Base-by-base conservation (phyloP, 2,888 invertebrate species). In the Nemapogon koenigi region DNA sequence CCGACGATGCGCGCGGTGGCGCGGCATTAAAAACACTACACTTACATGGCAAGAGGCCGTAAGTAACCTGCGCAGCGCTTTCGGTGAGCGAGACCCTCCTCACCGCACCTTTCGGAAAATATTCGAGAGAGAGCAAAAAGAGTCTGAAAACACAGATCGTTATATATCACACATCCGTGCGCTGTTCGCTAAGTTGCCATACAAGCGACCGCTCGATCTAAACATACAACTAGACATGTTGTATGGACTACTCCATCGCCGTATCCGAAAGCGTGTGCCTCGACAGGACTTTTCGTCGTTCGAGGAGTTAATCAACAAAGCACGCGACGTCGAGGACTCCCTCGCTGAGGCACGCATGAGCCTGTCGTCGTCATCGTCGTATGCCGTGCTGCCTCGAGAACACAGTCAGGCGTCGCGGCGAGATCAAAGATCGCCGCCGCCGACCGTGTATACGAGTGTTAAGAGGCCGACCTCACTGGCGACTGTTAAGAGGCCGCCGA, bases 191-290 rank as follows among this genome's bases (percentile, higher is more conserved):
- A 37, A 41, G 17, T 16, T 45, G 16, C 10, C 26, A 0, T 27
- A 37, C 27, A 10, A 16, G 3, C n/a, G n/a, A n/a, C n/a, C n/a
- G n/a, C 19, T 42, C 1, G n/a, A 33, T 2, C 37, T 39, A 10
- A 14, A 8, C 1, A 40, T 41, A 2, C 37, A 44, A 17, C 18
- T 46, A 2, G 49, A 49, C 19, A 45, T 49, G 40, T 28, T 40
- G 0, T 49, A 47, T 18, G 45, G 49, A 1, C 38, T 49, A 2
- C 31, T 48, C 4, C 40, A 47, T 38, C 30, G 38, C 1, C 37
- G 45, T 4, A 43, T 47, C 13, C 37, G 46, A 3, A 38, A 49
- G 19, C 39, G 41, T 16, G 32, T 47, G 3, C 16, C 41, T 1
- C 39, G 47, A 3, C 30, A 13, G 2, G 6, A 15, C 3, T 29